Evolutionary conservation across 1,140 invertebrate species (phyloP).

Genomic region (Laodelphax striatellus): DNA sequence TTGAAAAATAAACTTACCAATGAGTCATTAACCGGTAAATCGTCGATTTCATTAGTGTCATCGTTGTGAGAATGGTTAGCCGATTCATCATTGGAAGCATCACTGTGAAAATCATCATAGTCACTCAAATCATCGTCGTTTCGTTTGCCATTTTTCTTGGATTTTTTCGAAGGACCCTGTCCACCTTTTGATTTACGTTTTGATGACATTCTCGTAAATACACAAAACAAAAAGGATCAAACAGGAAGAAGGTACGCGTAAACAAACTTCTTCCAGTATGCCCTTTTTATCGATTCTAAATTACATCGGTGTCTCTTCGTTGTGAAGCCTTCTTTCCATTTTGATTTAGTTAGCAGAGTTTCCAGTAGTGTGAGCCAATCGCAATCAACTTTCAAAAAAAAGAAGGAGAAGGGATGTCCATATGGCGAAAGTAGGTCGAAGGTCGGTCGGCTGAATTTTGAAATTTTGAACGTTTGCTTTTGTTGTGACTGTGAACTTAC

Average conservation of each 20-base stretch:
- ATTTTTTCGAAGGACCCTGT: conserved; percentile 8
- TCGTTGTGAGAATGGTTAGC: conserved; percentile 2
- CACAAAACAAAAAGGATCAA: not conserved
- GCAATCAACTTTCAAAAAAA: not conserved
- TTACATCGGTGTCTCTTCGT: not conserved
- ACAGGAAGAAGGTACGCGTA: not conserved
- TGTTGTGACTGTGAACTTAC: too few relatives aligned
- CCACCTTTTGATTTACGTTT: conserved; percentile 15
- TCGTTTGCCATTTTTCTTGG: conserved; percentile 17
- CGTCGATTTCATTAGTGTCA: conserved; percentile 9
- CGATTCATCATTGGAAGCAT: conserved; percentile 16
- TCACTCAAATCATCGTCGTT: conserved; percentile 17
- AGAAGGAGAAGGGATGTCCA: not conserved
- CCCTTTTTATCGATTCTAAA: conserved; percentile 4
- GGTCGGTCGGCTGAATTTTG: too few relatives aligned
- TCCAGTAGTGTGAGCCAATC: conserved; percentile 3
- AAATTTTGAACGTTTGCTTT: too few relatives aligned
- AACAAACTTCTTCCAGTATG: not conserved
- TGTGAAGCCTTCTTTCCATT: not conserved
- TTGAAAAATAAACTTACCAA: conserved; percentile 2
- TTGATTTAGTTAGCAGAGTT: conserved; percentile 4
- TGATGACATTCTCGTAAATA: conserved; percentile 3
- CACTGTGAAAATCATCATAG: conserved; percentile 17
- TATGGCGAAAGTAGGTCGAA: too few relatives aligned
- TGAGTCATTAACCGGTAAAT: conserved; percentile 9